A percentile compares a stretch with the other conserved stretches of the same genome.
These are phyloP conservation scores for Otis tarda DNA, from an alignment of 2,113 vertebrate genomes.

Conservation along the genomic window DNA sequence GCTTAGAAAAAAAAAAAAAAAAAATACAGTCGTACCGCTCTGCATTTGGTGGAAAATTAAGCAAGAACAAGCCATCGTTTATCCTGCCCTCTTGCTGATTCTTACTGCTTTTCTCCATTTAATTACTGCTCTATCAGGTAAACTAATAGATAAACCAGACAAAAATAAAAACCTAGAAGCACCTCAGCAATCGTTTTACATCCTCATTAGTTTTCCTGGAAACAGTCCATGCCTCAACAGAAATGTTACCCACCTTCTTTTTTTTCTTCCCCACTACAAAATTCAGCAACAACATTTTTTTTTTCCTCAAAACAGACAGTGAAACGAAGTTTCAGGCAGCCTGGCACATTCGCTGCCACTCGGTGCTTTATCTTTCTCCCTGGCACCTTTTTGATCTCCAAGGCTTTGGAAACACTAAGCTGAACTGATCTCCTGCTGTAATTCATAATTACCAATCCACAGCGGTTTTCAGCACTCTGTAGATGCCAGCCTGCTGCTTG, in stretches of 20 bases:
- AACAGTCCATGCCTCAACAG: neutral
- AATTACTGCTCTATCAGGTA: neutral
- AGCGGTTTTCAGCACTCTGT: slow-evolving; percentile 36
- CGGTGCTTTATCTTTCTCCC: slow-evolving; percentile 44
- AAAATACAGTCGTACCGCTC: neutral
- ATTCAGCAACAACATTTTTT: slow-evolving; percentile 9
- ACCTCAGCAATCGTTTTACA: neutral
- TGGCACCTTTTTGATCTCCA: slow-evolving; percentile 71
- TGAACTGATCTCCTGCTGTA: slow-evolving; percentile 65
- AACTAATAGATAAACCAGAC: neutral
- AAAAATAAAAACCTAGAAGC: neutral
- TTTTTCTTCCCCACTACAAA: neutral
- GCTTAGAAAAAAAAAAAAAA: neutral
- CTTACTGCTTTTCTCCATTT: neutral
- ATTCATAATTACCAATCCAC: slow-evolving; percentile 59
- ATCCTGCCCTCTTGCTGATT: neutral
- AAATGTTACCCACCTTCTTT: slow-evolving; percentile 28
- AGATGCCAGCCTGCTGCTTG: slow-evolving; percentile 14
- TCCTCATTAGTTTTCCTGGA: slow-evolving; percentile 42
- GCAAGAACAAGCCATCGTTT: neutral
- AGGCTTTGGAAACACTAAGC: slow-evolving; percentile 57
- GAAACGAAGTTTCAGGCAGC: slow-evolving; percentile 67
- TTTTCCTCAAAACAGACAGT: slow-evolving; percentile 17
- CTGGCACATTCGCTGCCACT: slow-evolving; percentile 58
- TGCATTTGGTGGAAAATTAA: neutral